A percentile compares a stretch with the other conserved stretches of the same genome.
Conservation (phyloP, 2,888 invertebrate species). For the Vesta saturnalis region DNA sequence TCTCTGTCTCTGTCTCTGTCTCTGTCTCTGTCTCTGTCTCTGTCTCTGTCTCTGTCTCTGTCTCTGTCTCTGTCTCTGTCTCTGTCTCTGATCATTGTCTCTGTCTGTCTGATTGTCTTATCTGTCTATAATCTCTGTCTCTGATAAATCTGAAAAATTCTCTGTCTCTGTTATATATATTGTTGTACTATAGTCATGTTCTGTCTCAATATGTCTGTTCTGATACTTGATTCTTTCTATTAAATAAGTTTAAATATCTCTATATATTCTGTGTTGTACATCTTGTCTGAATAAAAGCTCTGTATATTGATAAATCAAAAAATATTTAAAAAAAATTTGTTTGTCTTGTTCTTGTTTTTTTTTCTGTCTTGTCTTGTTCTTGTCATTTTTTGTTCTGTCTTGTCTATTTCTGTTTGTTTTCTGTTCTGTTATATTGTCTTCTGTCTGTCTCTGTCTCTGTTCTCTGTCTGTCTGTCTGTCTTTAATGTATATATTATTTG, state of each 20-base stretch:
- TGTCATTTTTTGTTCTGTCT: slow-evolving; percentile 30
- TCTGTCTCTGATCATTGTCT: no score
- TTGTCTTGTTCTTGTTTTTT: slow-evolving; percentile 46
- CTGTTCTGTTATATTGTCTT: slow-evolving; percentile 39
- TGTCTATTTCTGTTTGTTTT: slow-evolving; percentile 48
- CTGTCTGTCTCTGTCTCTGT: neutral
- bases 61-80: neutral
- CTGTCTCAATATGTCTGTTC: no score
- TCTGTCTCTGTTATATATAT: no score
- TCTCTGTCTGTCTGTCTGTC: slow-evolving; percentile 28
- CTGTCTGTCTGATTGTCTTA: neutral
- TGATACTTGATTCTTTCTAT: no score
- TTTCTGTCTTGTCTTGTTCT: slow-evolving; percentile 39
- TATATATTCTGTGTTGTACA: no score
- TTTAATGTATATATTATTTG: slow-evolving; percentile 45
- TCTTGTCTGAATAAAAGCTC: no score
- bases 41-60: neutral
- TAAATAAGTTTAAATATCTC: no score
- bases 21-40: neutral
- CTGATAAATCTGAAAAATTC: no score
- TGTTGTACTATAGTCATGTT: no score
- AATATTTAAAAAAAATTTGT: no score
- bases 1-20: neutral
- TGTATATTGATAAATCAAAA: no score
- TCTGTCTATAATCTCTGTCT: slow-evolving; percentile 42